These are phyloP conservation scores for Trachymyrmex septentrionalis DNA, from an alignment of 1,140 invertebrate genomes.

Conservation along the genomic window DNA sequence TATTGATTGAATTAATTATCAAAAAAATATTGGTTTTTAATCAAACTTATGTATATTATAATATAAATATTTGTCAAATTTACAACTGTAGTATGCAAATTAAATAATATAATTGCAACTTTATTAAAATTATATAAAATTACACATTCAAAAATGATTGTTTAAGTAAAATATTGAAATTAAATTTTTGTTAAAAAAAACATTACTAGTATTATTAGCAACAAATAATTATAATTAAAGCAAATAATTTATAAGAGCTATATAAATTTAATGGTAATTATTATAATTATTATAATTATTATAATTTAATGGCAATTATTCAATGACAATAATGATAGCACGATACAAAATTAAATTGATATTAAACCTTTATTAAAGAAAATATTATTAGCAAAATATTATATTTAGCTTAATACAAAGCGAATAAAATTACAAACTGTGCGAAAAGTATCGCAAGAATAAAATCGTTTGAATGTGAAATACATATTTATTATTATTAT, in stretches of 20 bases:
- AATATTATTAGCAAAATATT: slow-evolving; percentile 23
- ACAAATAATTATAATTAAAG: neutral
- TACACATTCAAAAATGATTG: neutral
- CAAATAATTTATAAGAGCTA: neutral
- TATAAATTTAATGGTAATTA: neutral
- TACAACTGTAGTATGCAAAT: neutral
- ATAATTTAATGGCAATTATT: neutral
- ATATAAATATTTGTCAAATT: neutral
- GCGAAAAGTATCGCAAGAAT: neutral
- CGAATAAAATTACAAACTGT: neutral
- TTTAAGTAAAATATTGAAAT: slow-evolving; percentile 10
- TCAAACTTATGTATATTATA: neutral
- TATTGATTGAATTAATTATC: no score
- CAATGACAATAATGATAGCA: neutral
- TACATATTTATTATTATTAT: neutral
- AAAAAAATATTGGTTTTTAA: neutral
- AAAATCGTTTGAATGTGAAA: neutral
- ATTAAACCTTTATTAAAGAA: slow-evolving; percentile 41
- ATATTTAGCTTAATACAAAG: slow-evolving; percentile 14
- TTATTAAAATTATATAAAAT: neutral
- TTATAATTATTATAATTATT: no score
- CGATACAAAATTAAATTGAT: slow-evolving; percentile 16
- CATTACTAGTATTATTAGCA: neutral
- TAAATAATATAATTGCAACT: neutral
- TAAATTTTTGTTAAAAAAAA: slow-evolving; percentile 35